Conservation (phyloP, 92 coral and sea anemone genomes). For the Epizoanthus ramosus region DNA sequence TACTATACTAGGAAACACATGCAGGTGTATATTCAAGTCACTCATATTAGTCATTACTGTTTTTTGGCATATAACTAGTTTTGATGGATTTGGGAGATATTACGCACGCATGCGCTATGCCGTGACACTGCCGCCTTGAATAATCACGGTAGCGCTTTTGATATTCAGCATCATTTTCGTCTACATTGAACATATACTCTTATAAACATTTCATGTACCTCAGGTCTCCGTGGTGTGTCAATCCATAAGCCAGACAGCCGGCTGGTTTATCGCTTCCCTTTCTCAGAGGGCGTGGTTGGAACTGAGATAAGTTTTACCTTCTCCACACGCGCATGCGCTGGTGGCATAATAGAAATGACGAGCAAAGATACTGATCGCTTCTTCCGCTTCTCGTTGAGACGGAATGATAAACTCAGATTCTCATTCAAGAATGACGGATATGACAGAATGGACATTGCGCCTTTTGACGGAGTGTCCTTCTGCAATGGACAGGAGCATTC, state of each 20-base stretch:
- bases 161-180: no score
- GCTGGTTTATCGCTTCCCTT: constrained; percentile 14
- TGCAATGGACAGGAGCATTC: constrained; percentile 26
- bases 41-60: no score
- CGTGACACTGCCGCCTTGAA: no score
- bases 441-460: neutral
- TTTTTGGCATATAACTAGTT: no score
- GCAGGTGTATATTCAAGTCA: no score
- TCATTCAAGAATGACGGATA: constrained; percentile 14
- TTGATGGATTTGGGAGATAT: no score
- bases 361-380: constrained; percentile 29
- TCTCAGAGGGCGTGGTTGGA: neutral
- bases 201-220: no score
- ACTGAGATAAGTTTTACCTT: constrained; percentile 31
- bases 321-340: constrained; percentile 7
- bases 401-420: neutral
- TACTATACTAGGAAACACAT: no score
- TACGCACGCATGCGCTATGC: no score
- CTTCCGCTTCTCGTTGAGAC: constrained; percentile 5
- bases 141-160: no score
- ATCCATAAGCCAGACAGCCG: constrained; percentile 12
- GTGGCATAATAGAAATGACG: constrained; percentile 6
- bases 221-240: constrained; percentile 18
- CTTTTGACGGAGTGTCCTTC: neutral
- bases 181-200: no score